Conservation (phyloP, 2,113 vertebrate species). For the Tyto alba region DNA sequence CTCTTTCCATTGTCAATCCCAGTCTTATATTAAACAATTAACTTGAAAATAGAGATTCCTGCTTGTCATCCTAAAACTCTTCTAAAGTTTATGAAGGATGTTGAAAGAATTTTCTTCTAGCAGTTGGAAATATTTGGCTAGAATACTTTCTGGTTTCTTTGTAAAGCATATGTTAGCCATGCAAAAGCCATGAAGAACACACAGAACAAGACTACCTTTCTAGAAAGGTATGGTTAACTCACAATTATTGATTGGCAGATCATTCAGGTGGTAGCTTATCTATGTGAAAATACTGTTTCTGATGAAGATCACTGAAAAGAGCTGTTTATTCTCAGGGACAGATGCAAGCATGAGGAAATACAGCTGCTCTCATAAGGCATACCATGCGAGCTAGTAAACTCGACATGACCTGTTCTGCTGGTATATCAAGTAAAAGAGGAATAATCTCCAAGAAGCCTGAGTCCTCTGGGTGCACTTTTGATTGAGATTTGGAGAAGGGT, state of each 20-base stretch:
- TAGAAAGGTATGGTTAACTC: neutral
- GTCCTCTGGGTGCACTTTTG: neutral
- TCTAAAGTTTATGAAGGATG: neutral
- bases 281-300: neutral
- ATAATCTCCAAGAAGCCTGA: neutral
- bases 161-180: neutral
- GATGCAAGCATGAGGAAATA: neutral
- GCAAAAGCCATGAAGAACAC: constrained; percentile 7
- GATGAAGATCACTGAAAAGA: neutral
- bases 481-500: neutral
- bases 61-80: neutral
- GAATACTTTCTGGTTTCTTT: neutral
- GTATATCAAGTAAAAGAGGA: neutral
- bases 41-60: neutral
- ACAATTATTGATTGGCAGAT: neutral
- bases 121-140: neutral
- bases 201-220: neutral
- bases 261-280: neutral
- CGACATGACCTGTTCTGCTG: neutral
- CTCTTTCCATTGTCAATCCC: neutral
- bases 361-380: neutral
- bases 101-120: neutral
- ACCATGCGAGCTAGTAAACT: neutral
- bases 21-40: neutral
- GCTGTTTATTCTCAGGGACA: neutral